Evolutionary conservation across 2,797 vertebrate genomes (phyloP).

Genomic region (Poecilia wingei): DNA sequence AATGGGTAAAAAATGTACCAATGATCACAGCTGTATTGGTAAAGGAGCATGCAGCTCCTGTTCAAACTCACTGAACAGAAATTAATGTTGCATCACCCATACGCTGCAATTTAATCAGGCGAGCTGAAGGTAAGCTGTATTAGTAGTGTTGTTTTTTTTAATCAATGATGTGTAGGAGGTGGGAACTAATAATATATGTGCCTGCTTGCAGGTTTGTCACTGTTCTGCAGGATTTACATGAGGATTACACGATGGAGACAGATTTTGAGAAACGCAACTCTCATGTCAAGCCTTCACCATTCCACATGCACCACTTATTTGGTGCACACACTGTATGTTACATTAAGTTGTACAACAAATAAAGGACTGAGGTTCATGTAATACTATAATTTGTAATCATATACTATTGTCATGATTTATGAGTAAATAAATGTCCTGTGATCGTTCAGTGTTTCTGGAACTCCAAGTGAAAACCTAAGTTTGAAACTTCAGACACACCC

Average conservation of each 20-base stretch:
- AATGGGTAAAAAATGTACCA: not conserved
- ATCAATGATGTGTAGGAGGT: conserved; percentile 1
- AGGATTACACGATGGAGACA: too few species aligned
- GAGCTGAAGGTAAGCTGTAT: conserved; percentile 7
- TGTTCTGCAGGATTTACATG: not conserved
- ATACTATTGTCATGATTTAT: not conserved
- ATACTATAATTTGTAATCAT: not conserved
- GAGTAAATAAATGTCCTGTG: not conserved
- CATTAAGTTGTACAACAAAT: not conserved
- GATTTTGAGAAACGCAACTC: not conserved
- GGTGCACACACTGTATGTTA: not conserved
- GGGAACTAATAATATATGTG: not conserved
- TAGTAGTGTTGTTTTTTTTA: not conserved
- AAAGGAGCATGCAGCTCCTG: not conserved
- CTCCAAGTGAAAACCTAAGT: not conserved
- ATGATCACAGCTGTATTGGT: not conserved
- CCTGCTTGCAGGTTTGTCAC: not conserved
- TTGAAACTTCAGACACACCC: conserved; percentile 44
- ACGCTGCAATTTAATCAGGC: not conserved
- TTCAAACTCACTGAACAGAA: not conserved
- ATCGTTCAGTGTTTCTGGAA: conserved; percentile 8
- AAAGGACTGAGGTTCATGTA: not conserved
- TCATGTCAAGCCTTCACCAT: not conserved
- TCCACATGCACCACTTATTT: not conserved
- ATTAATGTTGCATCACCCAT: not conserved